Evolutionary conservation across 2,888 invertebrate genomes (phyloP).

Genomic region (Pterobdella sp.): DNA sequence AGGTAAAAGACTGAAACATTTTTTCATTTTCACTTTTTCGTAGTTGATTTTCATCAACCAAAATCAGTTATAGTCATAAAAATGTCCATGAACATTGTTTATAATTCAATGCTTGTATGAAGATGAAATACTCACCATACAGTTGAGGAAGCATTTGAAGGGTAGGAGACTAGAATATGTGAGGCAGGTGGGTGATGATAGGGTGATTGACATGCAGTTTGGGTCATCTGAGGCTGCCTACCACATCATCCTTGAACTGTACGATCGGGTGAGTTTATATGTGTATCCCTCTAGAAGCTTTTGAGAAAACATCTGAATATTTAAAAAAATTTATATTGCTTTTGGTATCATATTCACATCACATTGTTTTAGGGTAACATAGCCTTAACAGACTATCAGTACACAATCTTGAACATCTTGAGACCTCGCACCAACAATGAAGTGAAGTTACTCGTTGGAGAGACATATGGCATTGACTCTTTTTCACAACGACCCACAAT

Average conservation of each 20-base stretch:
- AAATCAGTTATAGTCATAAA: slow-evolving; percentile 1
- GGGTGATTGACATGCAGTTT: slow-evolving; percentile 89
- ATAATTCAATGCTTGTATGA: background rate
- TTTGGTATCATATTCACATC: background rate
- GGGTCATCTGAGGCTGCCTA: slow-evolving; percentile 83
- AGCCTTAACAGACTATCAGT: slow-evolving; percentile 79
- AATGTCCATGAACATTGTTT: background rate
- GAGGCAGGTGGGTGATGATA: slow-evolving; percentile 78
- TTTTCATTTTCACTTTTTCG: slow-evolving; percentile 7
- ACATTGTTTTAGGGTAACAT: slow-evolving; percentile 84
- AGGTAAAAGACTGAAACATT: slow-evolving; percentile 56
- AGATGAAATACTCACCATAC: slow-evolving; percentile 42
- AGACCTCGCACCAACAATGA: slow-evolving; percentile 74
- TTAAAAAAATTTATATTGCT: background rate
- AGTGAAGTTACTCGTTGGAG: slow-evolving; percentile 77
- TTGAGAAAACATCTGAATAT: background rate
- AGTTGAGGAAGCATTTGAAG: slow-evolving; percentile 89
- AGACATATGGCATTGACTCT: slow-evolving; percentile 62
- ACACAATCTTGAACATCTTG: slow-evolving; percentile 82
- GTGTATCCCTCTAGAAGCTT: background rate
- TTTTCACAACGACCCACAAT: slow-evolving; percentile 45
- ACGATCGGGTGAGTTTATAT: slow-evolving; percentile 59
- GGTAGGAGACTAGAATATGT: slow-evolving; percentile 84
- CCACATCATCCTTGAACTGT: slow-evolving; percentile 87
- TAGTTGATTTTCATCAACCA: background rate